Percentiles rank a stretch among this genome's conserved stretches.
Evolutionary conservation across 2,888 invertebrate species (phyloP).

Genomic region (Epinotia demarniana): DNA sequence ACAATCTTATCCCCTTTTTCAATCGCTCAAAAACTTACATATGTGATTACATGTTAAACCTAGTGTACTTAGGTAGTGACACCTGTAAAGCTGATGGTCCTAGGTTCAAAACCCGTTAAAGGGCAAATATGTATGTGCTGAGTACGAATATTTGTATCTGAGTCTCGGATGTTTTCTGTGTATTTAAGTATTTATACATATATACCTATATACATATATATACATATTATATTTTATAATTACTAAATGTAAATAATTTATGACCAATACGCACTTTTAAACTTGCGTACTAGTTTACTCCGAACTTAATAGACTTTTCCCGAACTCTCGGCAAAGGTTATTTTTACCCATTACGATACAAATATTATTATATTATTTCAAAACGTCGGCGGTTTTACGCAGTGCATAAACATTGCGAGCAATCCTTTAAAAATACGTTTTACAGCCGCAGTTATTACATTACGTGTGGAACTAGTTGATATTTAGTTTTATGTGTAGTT

Average conservation of each 20-base stretch:
- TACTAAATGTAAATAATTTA: too few species aligned
- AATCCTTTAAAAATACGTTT: slow-evolving; percentile 35
- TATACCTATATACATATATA: too few species aligned
- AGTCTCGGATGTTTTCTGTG: too few species aligned
- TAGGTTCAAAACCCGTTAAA: too few species aligned
- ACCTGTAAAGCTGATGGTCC: too few species aligned
- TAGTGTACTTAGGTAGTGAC: too few species aligned
- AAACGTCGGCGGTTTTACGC: slow-evolving; percentile 27
- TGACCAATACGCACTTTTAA: too few species aligned
- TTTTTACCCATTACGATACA: slow-evolving; percentile 31
- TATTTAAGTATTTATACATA: too few species aligned
- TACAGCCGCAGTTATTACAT: slow-evolving; percentile 23
- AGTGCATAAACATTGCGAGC: slow-evolving; percentile 34
- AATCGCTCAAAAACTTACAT: not conserved
- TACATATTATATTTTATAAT: too few species aligned
- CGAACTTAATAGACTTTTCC: not conserved
- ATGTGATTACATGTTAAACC: too few species aligned
- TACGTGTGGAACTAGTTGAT: slow-evolving; percentile 4
- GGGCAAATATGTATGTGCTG: too few species aligned
- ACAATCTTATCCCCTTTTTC: not conserved
- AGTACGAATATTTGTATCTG: too few species aligned
- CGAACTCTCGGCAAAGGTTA: not conserved
- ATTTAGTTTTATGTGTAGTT: not conserved
- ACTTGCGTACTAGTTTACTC: not conserved
- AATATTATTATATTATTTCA: slow-evolving; percentile 43